These are phyloP conservation scores for Megastigmus dorsalis DNA, from an alignment of 2,888 invertebrate species.

Conservation along the genomic window DNA sequence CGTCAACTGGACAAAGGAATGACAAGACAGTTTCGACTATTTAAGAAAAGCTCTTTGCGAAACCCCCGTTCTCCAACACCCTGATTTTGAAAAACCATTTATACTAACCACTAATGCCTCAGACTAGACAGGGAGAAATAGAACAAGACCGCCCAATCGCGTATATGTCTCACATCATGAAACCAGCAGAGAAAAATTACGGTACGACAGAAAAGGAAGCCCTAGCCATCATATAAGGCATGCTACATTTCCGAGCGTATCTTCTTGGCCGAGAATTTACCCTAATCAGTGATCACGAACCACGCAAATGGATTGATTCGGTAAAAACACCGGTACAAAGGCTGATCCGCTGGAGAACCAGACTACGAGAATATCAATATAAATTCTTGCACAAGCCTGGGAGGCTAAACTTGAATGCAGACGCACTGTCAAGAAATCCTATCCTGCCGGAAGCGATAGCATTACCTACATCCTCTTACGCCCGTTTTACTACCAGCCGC, in stretches of 20 bases:
- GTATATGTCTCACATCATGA: not conserved
- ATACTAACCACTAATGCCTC: not conserved
- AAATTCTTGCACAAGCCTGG: constrained; percentile 10
- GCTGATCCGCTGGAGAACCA: not conserved
- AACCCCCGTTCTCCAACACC: not conserved
- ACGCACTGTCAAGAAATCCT: not conserved
- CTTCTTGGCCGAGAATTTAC: constrained; percentile 29
- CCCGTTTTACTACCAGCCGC: too few relatives aligned
- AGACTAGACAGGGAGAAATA: constrained; percentile 1
- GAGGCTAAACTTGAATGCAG: not conserved
- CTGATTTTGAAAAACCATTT: not conserved
- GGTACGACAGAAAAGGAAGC: constrained; percentile 14
- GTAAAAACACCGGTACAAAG: constrained; percentile 10
- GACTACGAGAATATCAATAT: constrained; percentile 4
- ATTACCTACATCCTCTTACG: not conserved
- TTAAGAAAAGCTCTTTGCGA: constrained; percentile 2
- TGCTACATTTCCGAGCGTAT: not conserved
- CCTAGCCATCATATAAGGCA: constrained; percentile 11
- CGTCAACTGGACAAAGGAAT: not conserved
- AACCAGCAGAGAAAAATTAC: constrained; percentile 9
- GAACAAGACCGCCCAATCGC: not conserved
- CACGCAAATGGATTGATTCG: constrained; percentile 20
- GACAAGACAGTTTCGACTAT: not conserved
- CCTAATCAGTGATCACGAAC: constrained; percentile 40
- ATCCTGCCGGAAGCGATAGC: not conserved